Percentiles rank a stretch among this genome's conserved stretches.
Evolutionary conservation across 2,888 invertebrate genomes (phyloP).

Genomic region (Ectemnius cavifrons): DNA sequence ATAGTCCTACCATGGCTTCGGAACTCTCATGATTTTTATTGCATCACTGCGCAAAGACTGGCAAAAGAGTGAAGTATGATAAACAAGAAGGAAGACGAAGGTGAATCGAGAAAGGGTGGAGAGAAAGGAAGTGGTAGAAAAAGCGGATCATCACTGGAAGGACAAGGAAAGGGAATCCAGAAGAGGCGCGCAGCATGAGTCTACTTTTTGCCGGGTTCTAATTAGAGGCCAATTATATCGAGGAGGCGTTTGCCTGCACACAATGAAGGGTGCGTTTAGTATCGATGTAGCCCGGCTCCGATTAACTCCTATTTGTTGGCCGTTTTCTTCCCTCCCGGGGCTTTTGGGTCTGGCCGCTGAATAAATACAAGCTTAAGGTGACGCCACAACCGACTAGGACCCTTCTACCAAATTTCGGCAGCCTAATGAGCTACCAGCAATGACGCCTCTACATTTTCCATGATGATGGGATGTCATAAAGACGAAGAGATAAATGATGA

Average conservation of each 20-base stretch:
- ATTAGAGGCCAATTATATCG: constrained; percentile 74
- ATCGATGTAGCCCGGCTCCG: constrained; percentile 67
- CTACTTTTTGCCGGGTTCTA: constrained; percentile 64
- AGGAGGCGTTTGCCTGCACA: constrained; percentile 72
- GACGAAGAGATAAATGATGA: constrained; percentile 11
- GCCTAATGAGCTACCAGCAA: no score
- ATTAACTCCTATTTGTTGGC: constrained; percentile 72
- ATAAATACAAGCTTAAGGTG: constrained; percentile 65
- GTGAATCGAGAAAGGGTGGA: constrained; percentile 21
- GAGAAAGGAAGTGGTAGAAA: constrained; percentile 27
- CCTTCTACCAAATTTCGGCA: not conserved
- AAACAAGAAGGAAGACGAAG: constrained; percentile 24
- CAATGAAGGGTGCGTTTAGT: constrained; percentile 71
- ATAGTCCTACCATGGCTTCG: no score
- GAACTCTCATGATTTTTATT: no score
- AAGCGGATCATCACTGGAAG: constrained; percentile 25
- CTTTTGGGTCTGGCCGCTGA: constrained; percentile 57
- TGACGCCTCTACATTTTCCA: no score
- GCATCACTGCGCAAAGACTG: not conserved
- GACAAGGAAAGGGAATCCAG: not conserved
- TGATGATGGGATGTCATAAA: not conserved
- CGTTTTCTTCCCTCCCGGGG: constrained; percentile 66
- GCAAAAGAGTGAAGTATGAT: constrained; percentile 3
- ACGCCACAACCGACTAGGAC: constrained; percentile 33
- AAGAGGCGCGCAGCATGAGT: constrained; percentile 49